phyloP scores from a whole-genome alignment of 2,113 vertebrate species.

The Pholis gunnellus region DNA sequence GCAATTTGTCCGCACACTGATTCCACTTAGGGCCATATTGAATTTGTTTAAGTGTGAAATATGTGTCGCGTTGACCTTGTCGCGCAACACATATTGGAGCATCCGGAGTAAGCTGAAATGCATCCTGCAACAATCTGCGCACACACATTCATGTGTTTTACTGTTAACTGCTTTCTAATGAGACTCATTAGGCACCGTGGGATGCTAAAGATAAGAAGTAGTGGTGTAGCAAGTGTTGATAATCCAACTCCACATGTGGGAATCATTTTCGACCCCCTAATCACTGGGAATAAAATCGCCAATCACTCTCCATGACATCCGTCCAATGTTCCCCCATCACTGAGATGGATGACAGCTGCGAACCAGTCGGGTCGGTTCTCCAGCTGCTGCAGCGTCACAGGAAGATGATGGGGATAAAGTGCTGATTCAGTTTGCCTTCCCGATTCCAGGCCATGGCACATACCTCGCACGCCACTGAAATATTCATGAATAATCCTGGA shows the following conservation, averaged over 20 bases:
- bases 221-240: slow-evolving; percentile 14
- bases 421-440: slow-evolving; percentile 35
- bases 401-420: slow-evolving; percentile 29
- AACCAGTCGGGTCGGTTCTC: neutral
- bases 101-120: slow-evolving; percentile 22
- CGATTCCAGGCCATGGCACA: neutral
- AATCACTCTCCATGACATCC: slow-evolving; percentile 8
- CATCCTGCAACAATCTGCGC: slow-evolving; percentile 21
- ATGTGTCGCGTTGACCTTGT: slow-evolving; percentile 44
- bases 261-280: slow-evolving; percentile 20
- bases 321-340: slow-evolving; percentile 22
- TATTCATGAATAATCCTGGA: slow-evolving; percentile 43
- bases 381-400: neutral
- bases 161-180: slow-evolving; percentile 48
- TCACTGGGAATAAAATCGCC: slow-evolving; percentile 19
- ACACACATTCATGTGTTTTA: slow-evolving; percentile 16
- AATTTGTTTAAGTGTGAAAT: slow-evolving; percentile 64
- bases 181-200: slow-evolving; percentile 23
- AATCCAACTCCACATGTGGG: slow-evolving; percentile 20
- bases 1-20: slow-evolving; percentile 54
- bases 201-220: slow-evolving; percentile 30
- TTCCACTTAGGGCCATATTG: slow-evolving; percentile 56
- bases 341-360: slow-evolving; percentile 29
- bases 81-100: neutral
- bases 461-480: slow-evolving; percentile 41